Evolutionary conservation across 1,140 invertebrate genomes (phyloP).

Genomic region (Anoplophora glabripennis): DNA sequence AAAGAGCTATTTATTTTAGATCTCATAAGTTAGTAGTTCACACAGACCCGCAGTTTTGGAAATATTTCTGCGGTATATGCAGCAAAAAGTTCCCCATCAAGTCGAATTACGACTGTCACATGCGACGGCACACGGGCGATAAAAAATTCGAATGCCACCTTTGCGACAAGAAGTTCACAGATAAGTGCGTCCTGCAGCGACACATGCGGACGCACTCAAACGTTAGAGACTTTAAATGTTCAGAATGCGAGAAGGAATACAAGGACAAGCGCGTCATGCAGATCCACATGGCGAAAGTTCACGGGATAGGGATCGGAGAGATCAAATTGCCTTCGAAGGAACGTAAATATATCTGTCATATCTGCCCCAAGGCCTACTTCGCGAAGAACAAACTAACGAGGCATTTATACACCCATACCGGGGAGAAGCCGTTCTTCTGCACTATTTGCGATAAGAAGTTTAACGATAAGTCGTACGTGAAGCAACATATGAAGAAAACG

Average conservation of each 20-base stretch:
- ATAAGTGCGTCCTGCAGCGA: slow-evolving; percentile 35
- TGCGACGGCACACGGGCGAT: slow-evolving; percentile 34
- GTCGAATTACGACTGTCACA: slow-evolving; percentile 34
- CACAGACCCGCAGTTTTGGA: slow-evolving; percentile 32
- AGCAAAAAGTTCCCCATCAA: slow-evolving; percentile 41
- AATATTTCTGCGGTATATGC: slow-evolving; percentile 42
- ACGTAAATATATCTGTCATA: slow-evolving; percentile 36
- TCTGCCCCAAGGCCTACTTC: slow-evolving; percentile 54
- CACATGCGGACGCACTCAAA: slow-evolving; percentile 41
- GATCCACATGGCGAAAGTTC: slow-evolving; percentile 26
- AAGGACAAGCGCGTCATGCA: slow-evolving; percentile 36
- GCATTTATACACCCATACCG: slow-evolving; percentile 67
- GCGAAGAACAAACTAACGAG: slow-evolving; percentile 58
- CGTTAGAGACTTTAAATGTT: slow-evolving; percentile 30
- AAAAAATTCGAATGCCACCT: slow-evolving; percentile 72
- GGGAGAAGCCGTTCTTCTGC: slow-evolving; percentile 67
- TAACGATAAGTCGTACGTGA: slow-evolving; percentile 39
- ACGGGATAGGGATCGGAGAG: slow-evolving; percentile 31
- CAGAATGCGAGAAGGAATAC: slow-evolving; percentile 34
- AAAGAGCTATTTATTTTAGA: slow-evolving; percentile 18
- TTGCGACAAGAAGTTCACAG: slow-evolving; percentile 68
- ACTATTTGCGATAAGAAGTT: slow-evolving; percentile 59
- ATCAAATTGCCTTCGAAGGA: slow-evolving; percentile 32
- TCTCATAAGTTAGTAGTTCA: slow-evolving; percentile 38
- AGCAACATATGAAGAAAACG: slow-evolving; percentile 34